Evolutionary conservation across 2,888 invertebrate species (phyloP).

Genomic region (Dasysyrphus albostriatus): DNA sequence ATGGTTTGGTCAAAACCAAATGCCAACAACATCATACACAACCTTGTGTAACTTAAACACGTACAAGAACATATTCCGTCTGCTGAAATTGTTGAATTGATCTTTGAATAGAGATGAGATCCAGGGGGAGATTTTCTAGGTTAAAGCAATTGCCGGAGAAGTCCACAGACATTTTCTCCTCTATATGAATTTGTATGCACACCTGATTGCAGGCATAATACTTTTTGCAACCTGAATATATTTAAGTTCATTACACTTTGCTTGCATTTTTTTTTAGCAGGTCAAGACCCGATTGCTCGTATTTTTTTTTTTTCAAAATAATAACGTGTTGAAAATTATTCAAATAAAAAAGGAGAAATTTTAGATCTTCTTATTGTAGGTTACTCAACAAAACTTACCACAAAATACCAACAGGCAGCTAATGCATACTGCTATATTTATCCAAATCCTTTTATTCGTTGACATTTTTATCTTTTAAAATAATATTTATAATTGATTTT

Average conservation of each 20-base stretch:
- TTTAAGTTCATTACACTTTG: conserved; percentile 49
- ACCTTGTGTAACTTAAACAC: conserved; percentile 62
- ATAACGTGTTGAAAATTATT: conserved; percentile 14
- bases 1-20: conserved; percentile 31
- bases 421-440: conserved; percentile 54
- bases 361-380: background rate
- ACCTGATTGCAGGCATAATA: conserved; percentile 41
- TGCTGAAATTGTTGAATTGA: conserved; percentile 45
- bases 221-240: conserved; percentile 61
- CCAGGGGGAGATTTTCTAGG: conserved; percentile 53
- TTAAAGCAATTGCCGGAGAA: conserved; percentile 62
- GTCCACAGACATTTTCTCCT: conserved; percentile 34
- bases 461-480: conserved; percentile 44
- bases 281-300: conserved; percentile 1
- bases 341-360: conserved; percentile 46
- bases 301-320: conserved; percentile 10
- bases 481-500: conserved; percentile 18
- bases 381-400: conserved; percentile 64
- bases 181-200: conserved; percentile 53
- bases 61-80: conserved; percentile 41
- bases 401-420: conserved; percentile 58
- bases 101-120: conserved; percentile 45
- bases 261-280: conserved; percentile 15
- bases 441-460: conserved; percentile 59
- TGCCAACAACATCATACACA: conserved; percentile 7